Conservation (phyloP, 2,888 invertebrate species). For the Phaedon cochleariae region DNA sequence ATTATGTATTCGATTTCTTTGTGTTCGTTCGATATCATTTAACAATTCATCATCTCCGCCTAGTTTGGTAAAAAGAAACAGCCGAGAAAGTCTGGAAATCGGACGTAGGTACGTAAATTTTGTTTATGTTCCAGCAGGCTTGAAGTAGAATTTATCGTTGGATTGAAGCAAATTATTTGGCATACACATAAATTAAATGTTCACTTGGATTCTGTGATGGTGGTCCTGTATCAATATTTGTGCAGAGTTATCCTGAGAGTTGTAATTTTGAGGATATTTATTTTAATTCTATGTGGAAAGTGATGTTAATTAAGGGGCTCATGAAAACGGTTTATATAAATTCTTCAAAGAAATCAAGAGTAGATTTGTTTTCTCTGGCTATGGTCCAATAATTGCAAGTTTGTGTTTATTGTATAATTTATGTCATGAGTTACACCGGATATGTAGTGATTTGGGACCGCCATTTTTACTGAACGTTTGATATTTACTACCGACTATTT, state of each 20-base stretch:
- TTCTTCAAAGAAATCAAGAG: neutral
- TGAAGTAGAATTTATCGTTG: neutral
- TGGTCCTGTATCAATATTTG: neutral
- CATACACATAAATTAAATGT: neutral
- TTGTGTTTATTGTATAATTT: no score
- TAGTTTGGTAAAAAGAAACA: no score
- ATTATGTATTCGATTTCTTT: no score
- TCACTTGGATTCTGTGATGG: neutral
- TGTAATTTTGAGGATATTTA: neutral
- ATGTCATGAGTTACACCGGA: no score
- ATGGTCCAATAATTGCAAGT: no score
- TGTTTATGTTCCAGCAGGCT: neutral
- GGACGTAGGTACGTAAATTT: no score
- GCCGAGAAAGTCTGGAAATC: no score
- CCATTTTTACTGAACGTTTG: no score
- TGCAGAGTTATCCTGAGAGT: neutral
- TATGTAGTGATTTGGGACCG: no score
- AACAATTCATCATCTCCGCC: no score
- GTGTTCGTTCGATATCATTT: no score
- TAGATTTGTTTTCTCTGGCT: neutral
- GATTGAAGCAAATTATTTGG: neutral
- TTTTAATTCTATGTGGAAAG: neutral
- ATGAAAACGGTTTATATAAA: neutral
- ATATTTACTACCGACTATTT: no score
- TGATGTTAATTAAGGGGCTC: neutral